These are phyloP conservation scores for Hyperoodon ampullatus DNA, from an alignment of 2,113 vertebrate species.

Conservation along the genomic window DNA sequence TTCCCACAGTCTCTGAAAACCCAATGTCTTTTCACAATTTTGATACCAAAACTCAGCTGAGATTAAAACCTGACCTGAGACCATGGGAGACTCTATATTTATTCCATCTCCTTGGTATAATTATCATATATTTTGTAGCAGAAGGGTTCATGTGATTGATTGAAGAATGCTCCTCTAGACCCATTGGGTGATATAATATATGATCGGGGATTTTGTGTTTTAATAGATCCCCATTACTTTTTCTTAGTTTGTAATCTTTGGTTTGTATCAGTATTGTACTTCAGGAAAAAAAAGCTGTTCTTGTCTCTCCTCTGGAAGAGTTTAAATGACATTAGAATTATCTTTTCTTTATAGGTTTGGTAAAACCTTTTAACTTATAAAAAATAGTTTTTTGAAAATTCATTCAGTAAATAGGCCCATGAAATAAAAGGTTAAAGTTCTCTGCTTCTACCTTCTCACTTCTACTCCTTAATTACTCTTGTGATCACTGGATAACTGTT, in stretches of 20 bases:
- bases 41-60: not conserved
- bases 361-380: not conserved
- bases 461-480: not conserved
- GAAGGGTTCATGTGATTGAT: not conserved
- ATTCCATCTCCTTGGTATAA: not conserved
- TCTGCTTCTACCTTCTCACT: not conserved
- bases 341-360: not conserved
- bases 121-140: not conserved
- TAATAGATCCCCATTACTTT: not conserved
- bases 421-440: not conserved
- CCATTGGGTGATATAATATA: not conserved
- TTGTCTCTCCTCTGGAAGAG: not conserved
- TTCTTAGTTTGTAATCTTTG: conserved; percentile 12
- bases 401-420: not conserved
- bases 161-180: not conserved
- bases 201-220: not conserved
- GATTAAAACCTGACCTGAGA: not conserved
- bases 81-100: not conserved
- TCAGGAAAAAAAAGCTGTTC: not conserved
- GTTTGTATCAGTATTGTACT: not conserved
- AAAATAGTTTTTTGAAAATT: not conserved
- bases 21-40: not conserved
- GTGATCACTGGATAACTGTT: not conserved
- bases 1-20: not conserved
- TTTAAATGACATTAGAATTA: not conserved